Evolutionary conservation across 2,888 invertebrate species (phyloP).

Genomic region (Drosophila anomalata): DNA sequence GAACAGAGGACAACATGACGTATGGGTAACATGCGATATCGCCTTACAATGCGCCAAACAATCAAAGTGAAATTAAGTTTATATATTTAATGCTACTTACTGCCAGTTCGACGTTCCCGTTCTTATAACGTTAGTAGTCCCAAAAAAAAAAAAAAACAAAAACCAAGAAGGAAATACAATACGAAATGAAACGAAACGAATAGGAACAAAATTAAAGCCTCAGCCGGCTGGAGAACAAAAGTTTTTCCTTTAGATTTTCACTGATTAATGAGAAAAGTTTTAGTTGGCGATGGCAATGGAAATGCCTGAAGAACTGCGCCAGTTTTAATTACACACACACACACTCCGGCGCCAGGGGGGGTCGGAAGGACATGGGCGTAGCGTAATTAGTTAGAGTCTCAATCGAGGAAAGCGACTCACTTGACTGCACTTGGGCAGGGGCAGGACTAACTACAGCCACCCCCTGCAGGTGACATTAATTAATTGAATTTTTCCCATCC

Average conservation of each 20-base stretch:
- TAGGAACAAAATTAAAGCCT: conserved; percentile 68
- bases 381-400: conserved; percentile 72
- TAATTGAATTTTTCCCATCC: conserved; percentile 69
- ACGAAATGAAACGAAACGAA: conserved; percentile 42
- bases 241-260: conserved; percentile 80
- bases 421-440: conserved; percentile 47
- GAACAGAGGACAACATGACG: conserved; percentile 62
- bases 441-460: conserved; percentile 19
- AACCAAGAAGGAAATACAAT: conserved; percentile 50
- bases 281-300: conserved; percentile 58
- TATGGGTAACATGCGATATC: conserved; percentile 80
- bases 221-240: conserved; percentile 63
- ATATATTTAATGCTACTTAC: conserved; percentile 75
- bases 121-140: conserved; percentile 23
- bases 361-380: not conserved
- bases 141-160: not conserved
- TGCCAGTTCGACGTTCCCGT: conserved; percentile 20
- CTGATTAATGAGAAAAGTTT: conserved; percentile 81
- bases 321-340: conserved; percentile 77
- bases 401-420: conserved; percentile 60
- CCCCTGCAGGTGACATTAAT: conserved; percentile 75
- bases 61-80: conserved; percentile 79
- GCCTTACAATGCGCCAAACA: conserved; percentile 79
- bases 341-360: conserved; percentile 12
- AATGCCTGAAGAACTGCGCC: conserved; percentile 62